phyloP scores from a whole-genome alignment of 2,888 invertebrate genomes.

The Trisateles emortualis region DNA sequence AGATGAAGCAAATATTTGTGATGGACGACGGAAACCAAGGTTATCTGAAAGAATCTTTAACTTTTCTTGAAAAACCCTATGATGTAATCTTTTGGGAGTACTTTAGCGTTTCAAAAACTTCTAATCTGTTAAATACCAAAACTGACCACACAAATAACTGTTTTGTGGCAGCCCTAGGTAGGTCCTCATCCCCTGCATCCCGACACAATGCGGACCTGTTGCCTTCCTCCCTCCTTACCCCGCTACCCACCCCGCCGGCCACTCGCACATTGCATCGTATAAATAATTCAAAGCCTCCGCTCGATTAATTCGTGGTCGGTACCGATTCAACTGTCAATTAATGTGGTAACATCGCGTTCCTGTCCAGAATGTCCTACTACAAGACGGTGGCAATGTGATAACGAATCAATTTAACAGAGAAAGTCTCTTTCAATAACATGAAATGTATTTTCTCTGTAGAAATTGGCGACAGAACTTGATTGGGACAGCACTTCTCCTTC shows the following conservation, averaged over 20 bases:
- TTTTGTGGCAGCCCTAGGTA: constrained; percentile 58
- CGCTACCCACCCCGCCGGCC: constrained; percentile 45
- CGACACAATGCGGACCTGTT: constrained; percentile 82
- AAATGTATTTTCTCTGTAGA: too few relatives aligned
- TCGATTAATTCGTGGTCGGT: constrained; percentile 81
- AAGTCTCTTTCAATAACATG: constrained; percentile 1
- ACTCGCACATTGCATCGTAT: constrained; percentile 71
- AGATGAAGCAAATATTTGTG: too few relatives aligned
- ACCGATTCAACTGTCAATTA: constrained; percentile 85
- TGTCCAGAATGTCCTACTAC: constrained; percentile 31
- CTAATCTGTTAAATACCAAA: background rate
- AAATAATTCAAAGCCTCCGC: constrained; percentile 78
- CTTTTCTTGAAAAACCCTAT: too few relatives aligned
- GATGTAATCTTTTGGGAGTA: too few relatives aligned
- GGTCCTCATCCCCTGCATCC: constrained; percentile 74
- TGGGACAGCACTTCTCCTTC: too few relatives aligned
- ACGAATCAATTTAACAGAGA: constrained; percentile 40
- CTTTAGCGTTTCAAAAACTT: too few relatives aligned
- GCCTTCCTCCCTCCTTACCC: constrained; percentile 47
- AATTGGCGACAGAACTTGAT: too few relatives aligned
- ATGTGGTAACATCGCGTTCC: constrained; percentile 57
- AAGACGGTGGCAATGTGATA: constrained; percentile 34
- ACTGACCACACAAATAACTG: constrained; percentile 25
- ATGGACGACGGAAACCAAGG: too few relatives aligned
- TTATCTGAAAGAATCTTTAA: too few relatives aligned